These are phyloP conservation scores for Augochlora pura DNA, from an alignment of 1,140 invertebrate genomes.

Conservation along the genomic window DNA sequence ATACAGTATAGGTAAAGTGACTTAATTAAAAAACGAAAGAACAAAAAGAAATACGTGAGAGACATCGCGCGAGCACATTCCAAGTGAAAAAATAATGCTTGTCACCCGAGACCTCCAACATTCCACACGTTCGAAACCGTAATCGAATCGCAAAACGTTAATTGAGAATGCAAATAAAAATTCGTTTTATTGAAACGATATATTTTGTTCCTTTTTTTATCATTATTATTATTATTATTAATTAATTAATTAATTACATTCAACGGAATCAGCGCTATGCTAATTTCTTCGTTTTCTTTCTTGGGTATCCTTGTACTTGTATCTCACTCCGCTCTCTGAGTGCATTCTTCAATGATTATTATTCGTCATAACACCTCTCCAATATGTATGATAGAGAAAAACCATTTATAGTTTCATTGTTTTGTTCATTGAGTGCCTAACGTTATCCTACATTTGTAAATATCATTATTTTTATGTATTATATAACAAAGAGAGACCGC, in stretches of 20 bases:
- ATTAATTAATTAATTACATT: slow-evolving; percentile 37
- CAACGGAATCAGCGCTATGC: slow-evolving; percentile 19
- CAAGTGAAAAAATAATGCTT: slow-evolving; percentile 55
- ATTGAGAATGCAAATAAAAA: slow-evolving; percentile 49
- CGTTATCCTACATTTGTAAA: slow-evolving; percentile 70
- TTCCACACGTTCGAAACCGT: slow-evolving; percentile 55
- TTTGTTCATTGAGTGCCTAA: slow-evolving; percentile 71
- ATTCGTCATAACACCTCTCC: slow-evolving; percentile 52
- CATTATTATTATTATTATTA: neutral
- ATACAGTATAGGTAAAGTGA: slow-evolving; percentile 61
- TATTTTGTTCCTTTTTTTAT: no score
- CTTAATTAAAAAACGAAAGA: slow-evolving; percentile 55
- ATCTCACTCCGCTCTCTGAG: slow-evolving; percentile 61
- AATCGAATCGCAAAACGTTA: slow-evolving; percentile 36
- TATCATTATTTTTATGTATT: slow-evolving; percentile 71
- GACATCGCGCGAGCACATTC: slow-evolving; percentile 66
- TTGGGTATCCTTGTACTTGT: slow-evolving; percentile 46
- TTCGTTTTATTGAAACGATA: slow-evolving; percentile 25
- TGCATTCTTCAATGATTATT: slow-evolving; percentile 44
- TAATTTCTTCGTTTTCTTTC: slow-evolving; percentile 7
- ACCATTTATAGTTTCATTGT: slow-evolving; percentile 63
- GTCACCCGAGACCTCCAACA: slow-evolving; percentile 61
- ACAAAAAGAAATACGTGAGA: slow-evolving; percentile 13
- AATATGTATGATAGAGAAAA: slow-evolving; percentile 47
- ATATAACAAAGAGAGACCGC: slow-evolving; percentile 57